Evolutionary conservation across 2,113 vertebrate species (phyloP).

Genomic region (Rissa tridactyla): DNA sequence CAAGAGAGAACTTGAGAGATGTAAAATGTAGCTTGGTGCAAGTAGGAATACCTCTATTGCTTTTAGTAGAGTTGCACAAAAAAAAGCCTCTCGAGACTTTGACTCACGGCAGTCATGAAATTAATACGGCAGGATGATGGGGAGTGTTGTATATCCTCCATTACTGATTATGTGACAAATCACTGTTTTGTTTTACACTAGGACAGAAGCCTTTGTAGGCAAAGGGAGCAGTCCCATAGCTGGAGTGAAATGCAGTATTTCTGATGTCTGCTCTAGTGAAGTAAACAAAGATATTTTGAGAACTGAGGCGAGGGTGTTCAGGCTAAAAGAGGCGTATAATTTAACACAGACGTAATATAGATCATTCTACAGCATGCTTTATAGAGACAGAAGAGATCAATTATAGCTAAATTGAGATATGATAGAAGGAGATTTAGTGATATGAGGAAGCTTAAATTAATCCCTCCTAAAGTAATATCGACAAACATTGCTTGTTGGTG

Average conservation of each 20-base stretch:
- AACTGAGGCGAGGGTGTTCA: neutral
- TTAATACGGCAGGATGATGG: neutral
- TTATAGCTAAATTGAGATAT: constrained; percentile 52
- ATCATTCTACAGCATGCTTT: constrained; percentile 12
- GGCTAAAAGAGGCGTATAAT: neutral
- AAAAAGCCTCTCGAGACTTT: neutral
- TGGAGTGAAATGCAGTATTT: neutral
- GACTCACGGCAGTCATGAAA: neutral
- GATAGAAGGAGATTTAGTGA: constrained; percentile 31
- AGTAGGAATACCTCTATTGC: neutral
- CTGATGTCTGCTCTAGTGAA: neutral
- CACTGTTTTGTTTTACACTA: neutral
- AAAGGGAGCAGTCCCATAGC: neutral
- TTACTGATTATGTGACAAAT: neutral
- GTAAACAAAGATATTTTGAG: neutral
- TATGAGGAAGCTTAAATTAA: constrained; percentile 46
- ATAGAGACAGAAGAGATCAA: constrained; percentile 50
- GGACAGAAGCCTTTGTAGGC: neutral
- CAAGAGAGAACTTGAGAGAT: neutral
- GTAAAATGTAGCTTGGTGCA: neutral
- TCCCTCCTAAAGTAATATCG: constrained; percentile 5
- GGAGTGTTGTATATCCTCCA: neutral
- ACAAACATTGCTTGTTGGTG: neutral
- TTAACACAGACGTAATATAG: neutral
- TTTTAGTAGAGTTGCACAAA: neutral